Conservation (phyloP, 2,113 vertebrate species). For the Phylloscopus trochilus region DNA sequence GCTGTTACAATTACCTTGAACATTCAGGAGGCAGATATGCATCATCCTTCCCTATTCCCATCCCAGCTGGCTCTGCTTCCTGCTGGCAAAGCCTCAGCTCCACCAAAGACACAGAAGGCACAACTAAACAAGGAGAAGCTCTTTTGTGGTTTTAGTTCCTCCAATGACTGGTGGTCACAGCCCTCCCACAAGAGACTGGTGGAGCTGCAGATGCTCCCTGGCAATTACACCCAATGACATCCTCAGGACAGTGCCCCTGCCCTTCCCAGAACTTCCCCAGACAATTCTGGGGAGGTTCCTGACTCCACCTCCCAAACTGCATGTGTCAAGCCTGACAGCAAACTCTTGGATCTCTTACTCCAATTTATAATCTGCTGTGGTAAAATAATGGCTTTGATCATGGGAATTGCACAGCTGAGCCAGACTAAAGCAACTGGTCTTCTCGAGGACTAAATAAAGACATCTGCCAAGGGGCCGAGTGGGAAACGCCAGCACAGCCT, state of each 20-base stretch:
- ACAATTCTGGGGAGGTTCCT: rapidly evolving
- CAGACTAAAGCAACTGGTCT: neutral
- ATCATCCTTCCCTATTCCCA: neutral
- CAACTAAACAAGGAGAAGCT: neutral
- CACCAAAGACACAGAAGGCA: neutral
- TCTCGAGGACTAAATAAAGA: neutral
- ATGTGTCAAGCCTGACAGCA: rapidly evolving
- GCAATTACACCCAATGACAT: neutral
- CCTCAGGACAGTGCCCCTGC: rapidly evolving
- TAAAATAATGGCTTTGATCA: neutral
- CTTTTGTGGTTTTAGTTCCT: neutral
- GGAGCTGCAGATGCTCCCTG: neutral
- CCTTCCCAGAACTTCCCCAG: neutral
- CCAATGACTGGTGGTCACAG: neutral
- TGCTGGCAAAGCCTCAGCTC: neutral
- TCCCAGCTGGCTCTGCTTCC: neutral
- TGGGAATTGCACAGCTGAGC: neutral
- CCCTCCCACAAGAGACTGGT: neutral
- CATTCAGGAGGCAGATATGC: neutral
- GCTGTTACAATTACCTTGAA: neutral
- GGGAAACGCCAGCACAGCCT: neutral
- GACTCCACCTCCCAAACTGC: neutral
- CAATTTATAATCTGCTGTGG: neutral
- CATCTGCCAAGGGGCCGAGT: neutral
- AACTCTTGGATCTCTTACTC: neutral